Evolutionary conservation across 1,140 invertebrate genomes (phyloP).

Genomic region (Leptinotarsa texana): DNA sequence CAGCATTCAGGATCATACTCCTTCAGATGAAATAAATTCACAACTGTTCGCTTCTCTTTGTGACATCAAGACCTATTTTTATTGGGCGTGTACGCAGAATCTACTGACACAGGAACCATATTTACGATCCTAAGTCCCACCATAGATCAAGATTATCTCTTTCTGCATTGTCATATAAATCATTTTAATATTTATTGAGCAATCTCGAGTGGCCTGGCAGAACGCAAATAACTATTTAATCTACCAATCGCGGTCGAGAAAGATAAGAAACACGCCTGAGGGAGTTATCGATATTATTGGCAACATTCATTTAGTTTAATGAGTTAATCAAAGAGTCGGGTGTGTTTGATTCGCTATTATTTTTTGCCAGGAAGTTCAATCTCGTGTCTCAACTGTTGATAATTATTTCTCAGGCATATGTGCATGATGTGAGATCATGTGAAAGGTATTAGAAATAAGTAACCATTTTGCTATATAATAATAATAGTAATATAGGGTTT

Average conservation of each 20-base stretch:
- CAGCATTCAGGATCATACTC: too few relatives aligned
- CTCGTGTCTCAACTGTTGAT: too few relatives aligned
- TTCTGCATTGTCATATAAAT: not conserved
- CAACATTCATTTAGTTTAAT: not conserved
- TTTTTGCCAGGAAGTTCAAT: not conserved
- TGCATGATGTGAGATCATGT: too few relatives aligned
- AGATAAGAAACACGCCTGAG: not conserved
- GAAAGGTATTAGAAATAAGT: too few relatives aligned
- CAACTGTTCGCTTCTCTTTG: not conserved
- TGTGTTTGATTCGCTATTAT: not conserved
- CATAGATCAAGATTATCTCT: not conserved
- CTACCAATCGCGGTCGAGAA: not conserved
- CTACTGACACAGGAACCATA: not conserved
- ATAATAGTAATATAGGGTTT: too few relatives aligned
- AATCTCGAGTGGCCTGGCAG: not conserved
- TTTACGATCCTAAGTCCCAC: not conserved
- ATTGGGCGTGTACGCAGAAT: not conserved
- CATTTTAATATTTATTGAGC: not conserved
- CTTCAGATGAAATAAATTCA: too few relatives aligned
- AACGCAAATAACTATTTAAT: not conserved
- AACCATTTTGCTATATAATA: too few relatives aligned
- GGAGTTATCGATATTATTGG: not conserved
- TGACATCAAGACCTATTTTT: not conserved
- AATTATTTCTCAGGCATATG: too few relatives aligned
- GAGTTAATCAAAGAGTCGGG: not conserved